Evolutionary conservation across 2,113 vertebrate species (phyloP), one percentile per base, ranked within the genome.

Genomic region (Oreocharis arfaki): DNA sequence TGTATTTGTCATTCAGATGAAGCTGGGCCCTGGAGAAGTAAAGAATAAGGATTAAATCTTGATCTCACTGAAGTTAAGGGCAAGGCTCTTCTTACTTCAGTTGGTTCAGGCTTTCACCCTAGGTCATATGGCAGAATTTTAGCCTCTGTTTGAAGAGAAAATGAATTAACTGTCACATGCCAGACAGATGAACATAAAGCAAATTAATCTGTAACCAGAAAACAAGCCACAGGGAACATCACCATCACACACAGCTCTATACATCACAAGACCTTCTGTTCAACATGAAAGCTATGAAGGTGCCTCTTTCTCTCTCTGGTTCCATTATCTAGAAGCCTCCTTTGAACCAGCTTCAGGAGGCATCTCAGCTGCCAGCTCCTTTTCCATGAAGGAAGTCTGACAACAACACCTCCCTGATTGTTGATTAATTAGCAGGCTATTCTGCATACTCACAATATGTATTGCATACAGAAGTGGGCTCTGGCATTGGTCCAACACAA

Each of bases 81-180:
- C 44, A 86, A 71, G 52, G 7, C 5, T 80, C 57, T 37, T 90
- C 74, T 84, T 67, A 47, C 35, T 67, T 89, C 79, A 33, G 6
- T 11, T 63, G 32, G 68, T 63, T 69, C 73, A 84, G 37, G 37
- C 91, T 91, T 94, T 92, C 73, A 96, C 65, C 65, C 37, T 65
- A 50, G 86, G 83, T 90, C 57, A 14, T 57, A 52, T 59, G 75
- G 81, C 94, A 97, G 56, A 91, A 91, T 59, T 92, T 37, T 79
- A 94, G 69, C 79, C 89, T 93, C 63, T 95, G 13, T 96, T 95
- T 95, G 92, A 97, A 81, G 60, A 94, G 63, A 97, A 97, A 97
- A 97, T 97, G 89, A 97, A 98, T 97, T 96, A 96, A 95, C 95
- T 97, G 95, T 97, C 96, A 97, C 84, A 97, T 80, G 70, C 87